These are phyloP conservation scores for Philereme transversata DNA, from an alignment of 2,888 invertebrate species.

Conservation along the genomic window DNA sequence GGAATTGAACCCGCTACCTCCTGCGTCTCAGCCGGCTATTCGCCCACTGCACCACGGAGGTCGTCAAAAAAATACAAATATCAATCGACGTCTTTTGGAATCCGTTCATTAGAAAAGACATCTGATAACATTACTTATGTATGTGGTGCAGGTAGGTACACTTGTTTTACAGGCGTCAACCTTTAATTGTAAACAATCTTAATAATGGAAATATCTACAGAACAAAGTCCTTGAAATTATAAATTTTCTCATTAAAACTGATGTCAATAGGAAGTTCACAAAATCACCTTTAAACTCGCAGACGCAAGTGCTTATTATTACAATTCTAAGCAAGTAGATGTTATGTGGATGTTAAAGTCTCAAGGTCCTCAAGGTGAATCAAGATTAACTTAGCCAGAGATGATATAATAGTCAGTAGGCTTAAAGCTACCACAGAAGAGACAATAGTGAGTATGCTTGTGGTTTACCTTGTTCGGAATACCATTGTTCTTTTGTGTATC, in stretches of 20 bases:
- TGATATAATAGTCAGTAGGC: not conserved
- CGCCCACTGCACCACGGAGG: too few species aligned
- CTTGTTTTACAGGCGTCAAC: too few species aligned
- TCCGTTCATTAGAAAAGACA: too few species aligned
- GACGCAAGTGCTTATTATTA: conserved; percentile 7
- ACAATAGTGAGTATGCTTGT: conserved; percentile 7
- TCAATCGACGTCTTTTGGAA: too few species aligned
- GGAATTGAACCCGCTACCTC: too few species aligned
- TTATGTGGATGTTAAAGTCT: conserved; percentile 3
- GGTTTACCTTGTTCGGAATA: conserved; percentile 5
- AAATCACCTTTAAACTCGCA: conserved; percentile 24
- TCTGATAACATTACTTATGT: too few species aligned
- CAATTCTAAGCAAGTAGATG: conserved; percentile 18
- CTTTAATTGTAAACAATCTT: too few species aligned
- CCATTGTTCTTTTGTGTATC: conserved; percentile 38
- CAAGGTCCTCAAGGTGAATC: conserved; percentile 10
- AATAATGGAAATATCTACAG: not conserved
- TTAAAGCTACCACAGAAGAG: conserved; percentile 1
- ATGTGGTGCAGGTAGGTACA: too few species aligned
- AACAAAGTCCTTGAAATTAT: conserved; percentile 10
- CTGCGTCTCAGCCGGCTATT: too few species aligned
- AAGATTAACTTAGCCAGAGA: conserved; percentile 6
- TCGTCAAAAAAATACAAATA: too few species aligned
- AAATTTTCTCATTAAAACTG: conserved; percentile 19
- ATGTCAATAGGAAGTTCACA: conserved; percentile 26